Percentiles rank a stretch among this genome's conserved stretches.
These are phyloP conservation scores for Myotis lucifugus DNA, from an alignment of 2,113 vertebrate genomes.

Conservation along the genomic window DNA sequence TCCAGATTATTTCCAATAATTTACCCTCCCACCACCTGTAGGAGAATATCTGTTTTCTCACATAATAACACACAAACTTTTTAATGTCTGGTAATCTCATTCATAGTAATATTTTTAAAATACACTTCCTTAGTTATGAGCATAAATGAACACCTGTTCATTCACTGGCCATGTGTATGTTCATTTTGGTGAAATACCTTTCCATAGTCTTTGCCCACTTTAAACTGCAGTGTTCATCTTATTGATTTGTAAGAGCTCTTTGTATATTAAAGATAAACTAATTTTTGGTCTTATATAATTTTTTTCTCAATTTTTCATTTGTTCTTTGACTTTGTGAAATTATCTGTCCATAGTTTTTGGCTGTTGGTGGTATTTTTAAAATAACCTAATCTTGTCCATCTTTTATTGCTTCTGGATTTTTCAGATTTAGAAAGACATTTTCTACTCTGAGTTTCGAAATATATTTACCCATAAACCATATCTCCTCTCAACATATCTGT, in stretches of 20 bases:
- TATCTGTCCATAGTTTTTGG: background rate
- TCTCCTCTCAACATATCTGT: background rate
- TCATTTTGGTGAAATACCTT: background rate
- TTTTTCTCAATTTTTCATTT: background rate
- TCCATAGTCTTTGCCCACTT: background rate
- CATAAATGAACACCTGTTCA: background rate
- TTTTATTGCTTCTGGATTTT: background rate
- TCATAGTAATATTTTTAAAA: background rate
- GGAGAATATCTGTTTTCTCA: background rate
- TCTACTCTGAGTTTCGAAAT: background rate
- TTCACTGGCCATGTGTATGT: background rate
- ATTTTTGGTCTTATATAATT: background rate
- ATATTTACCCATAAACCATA: background rate
- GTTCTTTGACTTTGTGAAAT: background rate
- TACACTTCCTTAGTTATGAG: background rate
- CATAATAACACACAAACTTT: background rate
- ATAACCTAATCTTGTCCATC: background rate
- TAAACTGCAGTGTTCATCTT: background rate
- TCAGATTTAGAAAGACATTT: constrained; percentile 26
- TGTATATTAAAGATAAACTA: background rate
- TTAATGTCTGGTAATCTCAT: background rate
- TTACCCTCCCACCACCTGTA: background rate
- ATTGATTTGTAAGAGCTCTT: background rate
- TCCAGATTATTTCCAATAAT: background rate
- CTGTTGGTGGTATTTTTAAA: background rate